Conservation (phyloP, 2,888 invertebrate genomes). For the Drosophila aldrichi region DNA sequence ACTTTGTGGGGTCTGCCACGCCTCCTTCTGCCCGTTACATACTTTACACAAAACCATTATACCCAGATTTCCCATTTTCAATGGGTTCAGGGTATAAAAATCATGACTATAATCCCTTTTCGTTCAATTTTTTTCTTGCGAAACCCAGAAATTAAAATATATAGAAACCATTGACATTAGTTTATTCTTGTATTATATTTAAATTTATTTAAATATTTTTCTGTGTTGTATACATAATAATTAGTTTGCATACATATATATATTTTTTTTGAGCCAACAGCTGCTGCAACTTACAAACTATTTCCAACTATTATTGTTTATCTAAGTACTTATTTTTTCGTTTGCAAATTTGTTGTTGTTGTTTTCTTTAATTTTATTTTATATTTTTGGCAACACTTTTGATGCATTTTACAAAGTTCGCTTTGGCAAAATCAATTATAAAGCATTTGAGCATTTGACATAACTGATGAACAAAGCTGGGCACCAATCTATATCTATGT, state of each 20-base stretch:
- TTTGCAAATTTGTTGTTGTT: conserved; percentile 1
- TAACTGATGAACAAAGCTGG: conserved; percentile 49
- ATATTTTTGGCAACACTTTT: conserved; percentile 30
- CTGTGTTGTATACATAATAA: conserved; percentile 52
- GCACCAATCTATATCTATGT: conserved; percentile 10
- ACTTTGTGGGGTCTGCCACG: too few species aligned
- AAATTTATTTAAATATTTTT: conserved; percentile 56
- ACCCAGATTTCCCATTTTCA: too few species aligned
- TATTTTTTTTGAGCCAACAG: conserved; percentile 45
- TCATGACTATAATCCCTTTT: neutral
- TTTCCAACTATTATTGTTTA: conserved; percentile 60
- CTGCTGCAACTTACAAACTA: conserved; percentile 60
- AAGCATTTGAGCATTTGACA: conserved; percentile 56
- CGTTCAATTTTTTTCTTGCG: neutral
- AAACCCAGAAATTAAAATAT: neutral
- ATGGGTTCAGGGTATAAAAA: too few species aligned
- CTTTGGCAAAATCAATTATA: conserved; percentile 61
- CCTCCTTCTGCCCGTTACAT: too few species aligned
- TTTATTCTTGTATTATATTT: conserved; percentile 45
- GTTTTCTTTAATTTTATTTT: conserved; percentile 1
- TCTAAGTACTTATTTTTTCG: conserved; percentile 34
- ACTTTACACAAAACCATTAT: too few species aligned
- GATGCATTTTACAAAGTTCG: conserved; percentile 43
- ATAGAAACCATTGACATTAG: neutral
- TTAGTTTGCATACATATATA: conserved; percentile 58